These are phyloP conservation scores for Alexandromys oeconomus DNA, from an alignment of 2,797 vertebrate genomes.

Conservation along the genomic window DNA sequence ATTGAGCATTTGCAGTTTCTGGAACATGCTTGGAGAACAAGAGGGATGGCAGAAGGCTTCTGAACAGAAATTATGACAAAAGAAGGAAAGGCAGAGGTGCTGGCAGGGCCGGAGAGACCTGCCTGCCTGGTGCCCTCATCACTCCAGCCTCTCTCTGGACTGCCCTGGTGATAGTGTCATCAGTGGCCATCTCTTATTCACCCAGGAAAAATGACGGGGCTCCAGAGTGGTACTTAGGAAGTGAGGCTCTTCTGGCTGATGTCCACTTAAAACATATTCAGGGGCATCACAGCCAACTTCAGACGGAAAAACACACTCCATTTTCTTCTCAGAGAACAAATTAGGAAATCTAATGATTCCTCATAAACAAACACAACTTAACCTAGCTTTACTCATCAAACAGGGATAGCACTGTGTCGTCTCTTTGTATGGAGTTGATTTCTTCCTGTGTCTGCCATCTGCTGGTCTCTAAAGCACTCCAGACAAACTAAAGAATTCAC, in stretches of 20 bases:
- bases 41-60: not conserved
- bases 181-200: not conserved
- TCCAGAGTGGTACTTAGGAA: not conserved
- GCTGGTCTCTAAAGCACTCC: not conserved
- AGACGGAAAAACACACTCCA: not conserved
- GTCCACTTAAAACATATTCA: not conserved
- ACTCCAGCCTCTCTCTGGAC: not conserved
- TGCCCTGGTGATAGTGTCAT: rapidly evolving
- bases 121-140: rapidly evolving
- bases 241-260: not conserved
- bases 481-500: not conserved
- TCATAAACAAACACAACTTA: not conserved
- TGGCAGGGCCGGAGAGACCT: rapidly evolving
- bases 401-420: not conserved
- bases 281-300: not conserved
- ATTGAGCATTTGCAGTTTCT: not conserved
- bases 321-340: not conserved
- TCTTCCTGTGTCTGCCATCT: not conserved
- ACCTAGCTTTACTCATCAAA: not conserved
- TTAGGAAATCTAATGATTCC: not conserved
- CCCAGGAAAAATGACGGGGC: not conserved
- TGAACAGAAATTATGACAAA: not conserved
- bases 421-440: not conserved
- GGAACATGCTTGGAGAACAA: not conserved
- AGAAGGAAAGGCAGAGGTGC: not conserved